Percentiles rank a stretch among this genome's conserved stretches.
Evolutionary conservation across 2,113 vertebrate genomes (phyloP).

Genomic region (Hylia prasina): DNA sequence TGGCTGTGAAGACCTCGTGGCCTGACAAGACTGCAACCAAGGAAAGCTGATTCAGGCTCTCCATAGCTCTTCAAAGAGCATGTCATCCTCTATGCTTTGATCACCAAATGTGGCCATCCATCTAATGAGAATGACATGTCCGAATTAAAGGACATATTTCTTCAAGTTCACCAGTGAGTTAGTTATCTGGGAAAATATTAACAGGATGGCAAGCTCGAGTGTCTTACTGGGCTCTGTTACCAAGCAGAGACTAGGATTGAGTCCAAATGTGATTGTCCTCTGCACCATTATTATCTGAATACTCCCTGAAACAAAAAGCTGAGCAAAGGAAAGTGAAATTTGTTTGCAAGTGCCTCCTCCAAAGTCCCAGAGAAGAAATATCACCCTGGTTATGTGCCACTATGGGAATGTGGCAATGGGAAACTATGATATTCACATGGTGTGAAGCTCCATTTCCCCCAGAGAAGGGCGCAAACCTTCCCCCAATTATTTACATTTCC

Average conservation of each 20-base stretch:
- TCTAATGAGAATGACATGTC: background rate
- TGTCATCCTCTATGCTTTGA: background rate
- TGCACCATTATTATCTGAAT: background rate
- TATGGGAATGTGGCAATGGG: background rate
- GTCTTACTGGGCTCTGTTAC: constrained; percentile 17
- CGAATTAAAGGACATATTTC: background rate
- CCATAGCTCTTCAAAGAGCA: background rate
- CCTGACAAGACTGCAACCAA: background rate
- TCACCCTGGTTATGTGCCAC: background rate
- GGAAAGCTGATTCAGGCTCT: background rate
- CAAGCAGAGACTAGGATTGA: background rate
- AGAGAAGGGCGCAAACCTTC: background rate
- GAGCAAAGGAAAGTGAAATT: background rate
- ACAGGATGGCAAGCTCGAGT: background rate
- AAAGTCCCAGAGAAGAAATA: background rate
- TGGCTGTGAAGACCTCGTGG: background rate
- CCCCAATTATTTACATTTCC: background rate
- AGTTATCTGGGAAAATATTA: constrained; percentile 58
- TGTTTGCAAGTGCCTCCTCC: background rate
- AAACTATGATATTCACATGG: background rate
- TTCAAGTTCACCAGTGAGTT: constrained; percentile 38
- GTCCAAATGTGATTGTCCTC: background rate
- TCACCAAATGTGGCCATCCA: background rate
- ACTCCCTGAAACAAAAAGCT: background rate
- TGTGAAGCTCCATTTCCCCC: background rate